These are phyloP conservation scores for Azemiops feae DNA, from an alignment of 2,113 vertebrate genomes.

Conservation along the genomic window DNA sequence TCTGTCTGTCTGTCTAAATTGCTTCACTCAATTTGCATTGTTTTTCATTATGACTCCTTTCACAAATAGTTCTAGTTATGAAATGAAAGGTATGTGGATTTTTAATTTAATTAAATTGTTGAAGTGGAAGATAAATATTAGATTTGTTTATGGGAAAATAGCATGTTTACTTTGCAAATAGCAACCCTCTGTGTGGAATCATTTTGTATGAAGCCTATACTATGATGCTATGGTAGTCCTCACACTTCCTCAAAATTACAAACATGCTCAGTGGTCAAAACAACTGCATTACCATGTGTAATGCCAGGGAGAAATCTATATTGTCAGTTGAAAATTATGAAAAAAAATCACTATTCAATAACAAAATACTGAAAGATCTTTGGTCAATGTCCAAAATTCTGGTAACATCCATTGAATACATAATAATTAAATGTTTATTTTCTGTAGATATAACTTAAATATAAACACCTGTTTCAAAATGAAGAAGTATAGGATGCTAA, in stretches of 20 bases:
- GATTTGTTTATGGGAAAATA: not conserved
- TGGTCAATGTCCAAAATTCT: not conserved
- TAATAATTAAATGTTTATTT: not conserved
- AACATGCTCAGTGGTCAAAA: not conserved
- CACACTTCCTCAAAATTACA: not conserved
- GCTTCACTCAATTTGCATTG: not conserved
- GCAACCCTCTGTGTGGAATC: not conserved
- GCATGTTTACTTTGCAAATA: not conserved
- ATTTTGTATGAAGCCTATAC: not conserved
- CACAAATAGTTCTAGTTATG: not conserved
- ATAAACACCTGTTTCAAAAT: not conserved
- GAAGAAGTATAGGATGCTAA: not conserved
- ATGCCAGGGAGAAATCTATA: not conserved
- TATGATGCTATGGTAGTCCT: not conserved
- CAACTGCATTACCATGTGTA: not conserved
- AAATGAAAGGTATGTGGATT: not conserved
- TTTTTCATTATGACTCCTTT: not conserved
- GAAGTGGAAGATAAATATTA: not conserved
- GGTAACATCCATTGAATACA: not conserved
- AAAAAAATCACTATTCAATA: not conserved
- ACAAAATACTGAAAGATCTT: not conserved
- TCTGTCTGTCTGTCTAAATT: not conserved
- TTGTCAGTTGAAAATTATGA: not conserved
- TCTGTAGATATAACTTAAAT: not conserved
- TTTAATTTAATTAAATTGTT: not conserved